Evolutionary conservation across 1,140 invertebrate species (phyloP).

Genomic region (Ectropis grisescens): DNA sequence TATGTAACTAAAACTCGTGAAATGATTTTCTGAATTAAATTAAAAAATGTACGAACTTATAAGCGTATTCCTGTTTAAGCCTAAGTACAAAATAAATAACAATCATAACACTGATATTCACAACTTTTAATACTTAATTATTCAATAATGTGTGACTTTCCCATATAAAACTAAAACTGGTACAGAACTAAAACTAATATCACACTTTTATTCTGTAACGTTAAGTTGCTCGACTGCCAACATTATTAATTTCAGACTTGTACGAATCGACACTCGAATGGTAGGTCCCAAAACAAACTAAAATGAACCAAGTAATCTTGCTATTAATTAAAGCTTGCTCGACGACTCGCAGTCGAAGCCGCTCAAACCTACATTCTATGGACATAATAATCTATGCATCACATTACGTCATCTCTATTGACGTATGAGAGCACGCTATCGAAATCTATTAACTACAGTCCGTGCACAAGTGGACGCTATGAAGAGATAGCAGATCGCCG

Average conservation of each 20-base stretch:
- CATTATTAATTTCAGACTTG: slow-evolving; percentile 10
- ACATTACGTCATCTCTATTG: slow-evolving; percentile 61
- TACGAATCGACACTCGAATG: slow-evolving; percentile 31
- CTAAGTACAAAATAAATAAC: too few relatives aligned
- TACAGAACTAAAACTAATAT: slow-evolving; percentile 44
- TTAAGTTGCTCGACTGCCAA: slow-evolving; percentile 1
- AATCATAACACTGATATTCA: too few relatives aligned
- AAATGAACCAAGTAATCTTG: slow-evolving; percentile 33
- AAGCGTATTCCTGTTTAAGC: too few relatives aligned
- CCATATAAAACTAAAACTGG: too few relatives aligned
- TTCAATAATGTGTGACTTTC: too few relatives aligned
- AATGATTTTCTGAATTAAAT: too few relatives aligned
- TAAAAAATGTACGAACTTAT: too few relatives aligned
- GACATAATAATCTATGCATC: slow-evolving; percentile 42
- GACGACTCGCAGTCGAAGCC: slow-evolving; percentile 39
- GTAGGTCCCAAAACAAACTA: slow-evolving; percentile 40
- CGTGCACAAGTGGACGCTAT: slow-evolving; percentile 9
- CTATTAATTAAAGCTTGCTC: slow-evolving; percentile 56
- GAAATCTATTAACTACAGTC: slow-evolving; percentile 33
- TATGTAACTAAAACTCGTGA: too few relatives aligned
- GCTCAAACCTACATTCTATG: slow-evolving; percentile 19
- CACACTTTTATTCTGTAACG: slow-evolving; percentile 41
- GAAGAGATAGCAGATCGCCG: not conserved
- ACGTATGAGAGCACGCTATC: slow-evolving; percentile 60
- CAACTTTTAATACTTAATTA: too few relatives aligned